Conservation (phyloP, 2,797 vertebrate species). For the Urophycis tenuis region DNA sequence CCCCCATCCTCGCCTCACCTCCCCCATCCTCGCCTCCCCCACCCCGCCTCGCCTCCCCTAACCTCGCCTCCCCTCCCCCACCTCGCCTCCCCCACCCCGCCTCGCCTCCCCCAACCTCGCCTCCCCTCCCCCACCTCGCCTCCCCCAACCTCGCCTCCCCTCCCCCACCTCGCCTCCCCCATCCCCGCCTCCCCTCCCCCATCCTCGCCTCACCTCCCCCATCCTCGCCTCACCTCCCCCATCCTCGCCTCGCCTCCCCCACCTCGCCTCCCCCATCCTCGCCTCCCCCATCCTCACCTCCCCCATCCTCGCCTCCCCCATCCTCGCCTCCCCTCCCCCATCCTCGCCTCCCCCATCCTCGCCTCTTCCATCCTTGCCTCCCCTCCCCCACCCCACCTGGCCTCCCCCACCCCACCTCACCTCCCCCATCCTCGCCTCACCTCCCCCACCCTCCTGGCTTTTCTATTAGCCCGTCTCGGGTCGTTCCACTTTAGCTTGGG, state of each 20-base stretch:
- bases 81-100: no score
- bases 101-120: not conserved
- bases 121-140: not conserved
- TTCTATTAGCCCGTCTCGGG: not conserved
- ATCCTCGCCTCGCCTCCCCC: not conserved
- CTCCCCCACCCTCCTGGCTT: not conserved
- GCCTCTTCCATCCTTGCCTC: not conserved
- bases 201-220: not conserved
- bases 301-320: not conserved
- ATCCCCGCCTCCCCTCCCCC: no score
- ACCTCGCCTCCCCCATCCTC: not conserved
- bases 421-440: not conserved
- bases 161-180: no score
- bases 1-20: not conserved
- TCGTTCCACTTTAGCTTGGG: slow-evolving; percentile 29
- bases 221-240: no score
- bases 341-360: no score
- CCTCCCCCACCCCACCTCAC: not conserved
- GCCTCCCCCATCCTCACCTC: no score
- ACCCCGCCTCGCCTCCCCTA: no score
- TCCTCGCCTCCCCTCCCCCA: not conserved
- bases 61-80: not conserved
- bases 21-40: not conserved
- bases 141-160: not conserved
- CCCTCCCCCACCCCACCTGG: not conserved